Conservation (phyloP, 2,888 invertebrate species). For the Papilio gigon region DNA sequence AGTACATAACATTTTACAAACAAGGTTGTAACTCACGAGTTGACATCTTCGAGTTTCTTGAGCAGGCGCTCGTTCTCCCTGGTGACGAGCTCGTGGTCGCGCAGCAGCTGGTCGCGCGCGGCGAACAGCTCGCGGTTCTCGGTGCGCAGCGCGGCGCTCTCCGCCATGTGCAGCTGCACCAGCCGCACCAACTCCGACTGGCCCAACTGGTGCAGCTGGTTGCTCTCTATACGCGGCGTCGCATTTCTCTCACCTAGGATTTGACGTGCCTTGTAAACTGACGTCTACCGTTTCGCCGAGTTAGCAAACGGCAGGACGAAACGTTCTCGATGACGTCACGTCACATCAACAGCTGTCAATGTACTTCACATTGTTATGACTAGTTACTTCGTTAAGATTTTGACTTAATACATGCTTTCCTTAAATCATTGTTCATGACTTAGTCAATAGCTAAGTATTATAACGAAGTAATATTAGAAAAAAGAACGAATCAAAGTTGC, state of each 20-base stretch:
- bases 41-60: conserved; percentile 93
- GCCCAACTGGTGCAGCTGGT: conserved; percentile 88
- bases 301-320: too few relatives aligned
- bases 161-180: conserved; percentile 91
- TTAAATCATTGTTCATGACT: too few relatives aligned
- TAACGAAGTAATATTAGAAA: not conserved
- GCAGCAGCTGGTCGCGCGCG: conserved; percentile 89
- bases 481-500: not conserved
- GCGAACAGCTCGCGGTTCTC: conserved; percentile 94
- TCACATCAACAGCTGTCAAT: too few relatives aligned
- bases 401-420: too few relatives aligned
- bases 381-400: too few relatives aligned
- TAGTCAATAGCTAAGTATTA: not conserved
- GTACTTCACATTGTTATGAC: too few relatives aligned
- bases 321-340: too few relatives aligned
- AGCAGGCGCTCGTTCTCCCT: conserved; percentile 94
- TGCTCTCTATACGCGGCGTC: conserved; percentile 85
- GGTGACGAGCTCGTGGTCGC: conserved; percentile 95
- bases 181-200: conserved; percentile 91
- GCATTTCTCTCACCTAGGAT: conserved; percentile 63
- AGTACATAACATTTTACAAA: too few relatives aligned
- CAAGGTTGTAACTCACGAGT: conserved; percentile 87
- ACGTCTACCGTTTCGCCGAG: too few relatives aligned
- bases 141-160: conserved; percentile 88
- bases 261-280: too few relatives aligned